Conservation (phyloP, 1,140 invertebrate genomes). For the Ooceraea biroi region DNA sequence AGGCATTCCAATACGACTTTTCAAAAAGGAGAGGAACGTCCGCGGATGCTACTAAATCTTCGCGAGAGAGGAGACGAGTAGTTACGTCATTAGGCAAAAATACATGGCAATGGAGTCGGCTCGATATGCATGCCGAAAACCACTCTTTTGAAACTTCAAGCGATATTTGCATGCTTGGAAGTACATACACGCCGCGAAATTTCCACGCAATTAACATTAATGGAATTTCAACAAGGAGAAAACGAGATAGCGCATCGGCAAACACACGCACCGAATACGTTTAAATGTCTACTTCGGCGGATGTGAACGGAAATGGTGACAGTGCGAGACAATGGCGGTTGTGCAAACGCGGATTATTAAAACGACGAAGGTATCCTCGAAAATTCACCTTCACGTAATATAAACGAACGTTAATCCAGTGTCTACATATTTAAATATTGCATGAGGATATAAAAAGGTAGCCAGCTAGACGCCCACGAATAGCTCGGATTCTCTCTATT, state of each 20-base stretch:
- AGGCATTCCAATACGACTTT: background rate
- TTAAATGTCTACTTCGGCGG: conserved; percentile 19
- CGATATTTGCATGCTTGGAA: conserved; percentile 29
- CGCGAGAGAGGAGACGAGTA: background rate
- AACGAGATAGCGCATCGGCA: background rate
- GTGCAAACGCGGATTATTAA: background rate
- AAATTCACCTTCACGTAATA: background rate
- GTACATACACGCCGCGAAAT: conserved; percentile 10
- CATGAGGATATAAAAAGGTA: conserved; percentile 12
- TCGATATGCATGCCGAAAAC: conserved; percentile 1
- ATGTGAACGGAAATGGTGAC: background rate
- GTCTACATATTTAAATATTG: conserved; percentile 73
- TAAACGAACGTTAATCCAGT: background rate
- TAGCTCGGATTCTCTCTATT: conserved; percentile 60
- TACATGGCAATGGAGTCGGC: background rate
- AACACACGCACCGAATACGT: conserved; percentile 37
- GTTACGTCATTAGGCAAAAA: conserved; percentile 16
- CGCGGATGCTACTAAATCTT: conserved; percentile 1
- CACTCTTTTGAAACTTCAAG: conserved; percentile 34
- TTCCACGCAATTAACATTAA: conserved; percentile 18
- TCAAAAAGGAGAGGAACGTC: background rate
- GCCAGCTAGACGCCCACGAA: too few relatives aligned
- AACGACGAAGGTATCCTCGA: background rate
- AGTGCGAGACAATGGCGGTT: conserved; percentile 10
- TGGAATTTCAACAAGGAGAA: conserved; percentile 12